Evolutionary conservation across 2,888 invertebrate species (phyloP).

Genomic region (Mythimna vitellina): DNA sequence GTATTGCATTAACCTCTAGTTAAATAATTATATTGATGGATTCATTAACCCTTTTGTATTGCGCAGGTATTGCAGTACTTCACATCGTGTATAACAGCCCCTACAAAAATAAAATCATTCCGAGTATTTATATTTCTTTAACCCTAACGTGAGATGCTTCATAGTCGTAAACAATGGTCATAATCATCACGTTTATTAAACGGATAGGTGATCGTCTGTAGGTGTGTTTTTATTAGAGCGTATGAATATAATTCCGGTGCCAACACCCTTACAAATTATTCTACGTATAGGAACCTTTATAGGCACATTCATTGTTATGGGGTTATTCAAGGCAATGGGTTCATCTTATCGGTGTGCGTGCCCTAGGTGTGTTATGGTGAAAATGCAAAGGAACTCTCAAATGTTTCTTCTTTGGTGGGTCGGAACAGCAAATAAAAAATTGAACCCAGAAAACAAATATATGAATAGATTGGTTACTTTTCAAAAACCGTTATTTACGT

Average conservation of each 20-base stretch:
- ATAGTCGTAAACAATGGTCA: background rate
- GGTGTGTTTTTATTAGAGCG: constrained; percentile 18
- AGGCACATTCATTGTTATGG: constrained; percentile 32
- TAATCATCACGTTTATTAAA: background rate
- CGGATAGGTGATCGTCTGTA: background rate
- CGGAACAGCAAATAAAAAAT: background rate
- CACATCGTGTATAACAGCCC: background rate
- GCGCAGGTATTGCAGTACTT: too few relatives aligned
- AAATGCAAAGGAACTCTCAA: background rate
- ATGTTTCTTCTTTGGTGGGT: background rate
- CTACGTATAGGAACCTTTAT: constrained; percentile 33
- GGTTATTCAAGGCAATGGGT: constrained; percentile 36
- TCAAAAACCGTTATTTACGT: background rate
- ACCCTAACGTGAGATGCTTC: background rate
- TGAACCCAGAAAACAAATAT: too few relatives aligned
- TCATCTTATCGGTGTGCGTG: constrained; percentile 23
- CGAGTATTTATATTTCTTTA: background rate
- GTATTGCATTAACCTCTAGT: too few relatives aligned
- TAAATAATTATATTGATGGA: too few relatives aligned
- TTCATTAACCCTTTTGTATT: too few relatives aligned
- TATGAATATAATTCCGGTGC: constrained; percentile 26
- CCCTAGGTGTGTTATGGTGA: background rate
- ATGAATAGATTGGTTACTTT: background rate
- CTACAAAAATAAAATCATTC: background rate
- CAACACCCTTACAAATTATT: constrained; percentile 30